Base-by-base conservation (phyloP, 2,113 vertebrate species). In the Stictonetta naevosa region DNA sequence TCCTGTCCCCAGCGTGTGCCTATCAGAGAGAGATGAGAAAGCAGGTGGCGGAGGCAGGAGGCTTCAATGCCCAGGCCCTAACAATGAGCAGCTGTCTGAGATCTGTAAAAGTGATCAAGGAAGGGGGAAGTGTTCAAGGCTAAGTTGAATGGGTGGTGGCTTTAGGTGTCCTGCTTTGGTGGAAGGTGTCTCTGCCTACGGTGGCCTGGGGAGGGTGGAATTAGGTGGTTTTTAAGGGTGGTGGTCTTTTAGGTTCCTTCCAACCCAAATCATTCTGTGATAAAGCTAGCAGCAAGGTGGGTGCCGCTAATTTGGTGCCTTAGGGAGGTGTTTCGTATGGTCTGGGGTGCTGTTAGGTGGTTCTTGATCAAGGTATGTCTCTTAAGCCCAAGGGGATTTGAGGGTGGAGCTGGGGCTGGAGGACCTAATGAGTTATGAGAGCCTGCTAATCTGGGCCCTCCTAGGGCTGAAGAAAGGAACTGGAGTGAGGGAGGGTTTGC, bases 1-100 rank as follows among this genome's bases (percentile, higher is more conserved):
- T 13, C 4, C 8, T 2, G 2, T 20, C 63, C 19, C 2, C 3
- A 12, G 59, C 1, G 2, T 17, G 3, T 8, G 1, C 1, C 34
- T 66, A 19, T 22, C 23, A 11, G 38, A 17, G 40, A 6, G 8
- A 36, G 7, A 25, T 21, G 11, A 17, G 15, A 58, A 73, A 46
- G 5, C 15, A 31, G 34, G 2, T 11, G 4, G 2, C 36, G 38
- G n/a, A 28, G 42, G 58, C 23, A 29, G 22, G 16, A 59, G 26
- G 13, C 12, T 93, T 3, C 3, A 38, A 50, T 33, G 11, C 3
- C 17, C 48, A 48, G 62, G 48, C 4, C 40, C 29, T 77, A 2
- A 29, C n/a, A 53, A 83, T 0, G 18, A 90, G 44, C 44, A 80
- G 67, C 36, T 44, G 4, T 28, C 34, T 50, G 63, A 55, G 31